Evolutionary conservation across 1,140 invertebrate species (phyloP).

Genomic region (Reticulitermes speratus): DNA sequence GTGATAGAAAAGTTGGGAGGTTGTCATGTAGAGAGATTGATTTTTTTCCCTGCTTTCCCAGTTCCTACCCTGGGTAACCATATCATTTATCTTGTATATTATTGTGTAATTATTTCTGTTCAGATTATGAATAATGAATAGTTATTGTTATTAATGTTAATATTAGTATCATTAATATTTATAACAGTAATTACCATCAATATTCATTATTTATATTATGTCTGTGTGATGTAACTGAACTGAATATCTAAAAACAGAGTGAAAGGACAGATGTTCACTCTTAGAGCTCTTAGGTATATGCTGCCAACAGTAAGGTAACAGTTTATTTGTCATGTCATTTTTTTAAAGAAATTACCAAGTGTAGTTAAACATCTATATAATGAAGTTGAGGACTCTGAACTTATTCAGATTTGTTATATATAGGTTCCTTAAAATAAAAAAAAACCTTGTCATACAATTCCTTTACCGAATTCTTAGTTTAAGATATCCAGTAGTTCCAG

Average conservation of each 20-base stretch:
- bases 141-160: slow-evolving; percentile 9
- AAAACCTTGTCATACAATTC: background rate
- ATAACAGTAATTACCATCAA: background rate
- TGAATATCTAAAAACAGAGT: background rate
- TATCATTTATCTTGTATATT: background rate
- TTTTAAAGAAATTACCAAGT: background rate
- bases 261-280: background rate
- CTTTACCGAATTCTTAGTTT: background rate
- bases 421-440: slow-evolving; percentile 17
- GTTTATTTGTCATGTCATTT: background rate
- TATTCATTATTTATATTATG: background rate
- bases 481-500: background rate
- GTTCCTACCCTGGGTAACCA: background rate
- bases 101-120: slow-evolving; percentile 12
- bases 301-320: background rate
- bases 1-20: background rate
- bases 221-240: background rate
- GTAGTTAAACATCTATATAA: background rate
- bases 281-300: slow-evolving; percentile 1
- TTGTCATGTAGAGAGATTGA: background rate
- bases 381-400: slow-evolving; percentile 2
- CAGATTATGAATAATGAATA: background rate
- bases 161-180: background rate
- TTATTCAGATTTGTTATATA: background rate
- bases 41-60: background rate